Evolutionary conservation across 1,140 invertebrate species (phyloP).

Genomic region (Odontomachus brunneus): DNA sequence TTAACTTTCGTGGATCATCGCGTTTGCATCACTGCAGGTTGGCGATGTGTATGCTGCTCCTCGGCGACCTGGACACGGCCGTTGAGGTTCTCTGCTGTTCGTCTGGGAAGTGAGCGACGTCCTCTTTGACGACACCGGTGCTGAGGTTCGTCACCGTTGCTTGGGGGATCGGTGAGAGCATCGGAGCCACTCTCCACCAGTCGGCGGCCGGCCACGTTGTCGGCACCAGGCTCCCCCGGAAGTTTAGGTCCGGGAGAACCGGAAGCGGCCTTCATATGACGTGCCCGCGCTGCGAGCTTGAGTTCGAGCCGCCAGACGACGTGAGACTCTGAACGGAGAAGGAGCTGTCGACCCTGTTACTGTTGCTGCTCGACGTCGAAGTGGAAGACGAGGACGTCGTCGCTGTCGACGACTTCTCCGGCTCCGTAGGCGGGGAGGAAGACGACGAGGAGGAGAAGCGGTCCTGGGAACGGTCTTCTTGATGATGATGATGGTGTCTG

Average conservation of each 20-base stretch:
- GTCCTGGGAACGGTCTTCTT: slow-evolving; percentile 78
- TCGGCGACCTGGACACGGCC: slow-evolving; percentile 56
- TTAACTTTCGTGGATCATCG: not conserved
- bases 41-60: slow-evolving; percentile 61
- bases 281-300: slow-evolving; percentile 82
- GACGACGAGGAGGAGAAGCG: slow-evolving; percentile 78
- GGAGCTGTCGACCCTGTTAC: slow-evolving; percentile 68
- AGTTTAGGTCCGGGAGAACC: slow-evolving; percentile 89
- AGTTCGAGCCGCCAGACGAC: slow-evolving; percentile 77
- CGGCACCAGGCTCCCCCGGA: slow-evolving; percentile 84
- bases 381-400: slow-evolving; percentile 29
- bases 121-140: slow-evolving; percentile 65
- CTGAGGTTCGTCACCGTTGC: slow-evolving; percentile 74
- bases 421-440: slow-evolving; percentile 59
- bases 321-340: slow-evolving; percentile 84
- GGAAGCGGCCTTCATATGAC: slow-evolving; percentile 94
- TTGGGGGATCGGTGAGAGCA: slow-evolving; percentile 80
- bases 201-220: slow-evolving; percentile 78
- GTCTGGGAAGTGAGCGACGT: slow-evolving; percentile 66
- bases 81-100: slow-evolving; percentile 65
- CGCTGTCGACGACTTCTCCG: slow-evolving; percentile 51
- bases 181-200: slow-evolving; percentile 83
- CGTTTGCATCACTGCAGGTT: slow-evolving; percentile 65
- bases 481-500: slow-evolving; percentile 64
- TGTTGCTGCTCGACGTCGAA: slow-evolving; percentile 10